Percentiles rank a stretch among this genome's conserved stretches.
phyloP scores from a whole-genome alignment of 2,888 invertebrate species.

The Gastracanthus pulcherrimus region DNA sequence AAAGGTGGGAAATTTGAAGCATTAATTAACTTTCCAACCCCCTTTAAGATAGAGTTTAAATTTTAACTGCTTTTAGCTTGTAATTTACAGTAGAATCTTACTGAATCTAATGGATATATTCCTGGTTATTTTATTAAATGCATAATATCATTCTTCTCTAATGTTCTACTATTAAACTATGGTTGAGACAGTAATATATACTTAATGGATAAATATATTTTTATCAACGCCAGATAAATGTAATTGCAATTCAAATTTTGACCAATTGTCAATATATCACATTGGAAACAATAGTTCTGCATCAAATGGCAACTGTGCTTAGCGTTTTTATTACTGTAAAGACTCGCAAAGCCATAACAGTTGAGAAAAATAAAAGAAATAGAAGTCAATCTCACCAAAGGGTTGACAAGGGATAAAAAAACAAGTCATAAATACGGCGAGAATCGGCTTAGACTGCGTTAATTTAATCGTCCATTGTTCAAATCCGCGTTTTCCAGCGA shows the following conservation, averaged over 20 bases:
- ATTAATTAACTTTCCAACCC: too few species aligned
- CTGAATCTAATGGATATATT: too few species aligned
- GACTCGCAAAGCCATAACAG: constrained; percentile 8
- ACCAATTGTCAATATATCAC: neutral
- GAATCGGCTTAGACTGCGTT: constrained; percentile 31
- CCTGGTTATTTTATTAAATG: too few species aligned
- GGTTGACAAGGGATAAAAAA: constrained; percentile 17
- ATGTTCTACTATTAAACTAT: too few species aligned
- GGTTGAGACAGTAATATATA: too few species aligned
- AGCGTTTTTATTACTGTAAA: constrained; percentile 34
- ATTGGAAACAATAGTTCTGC: constrained; percentile 24
- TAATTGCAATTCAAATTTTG: neutral
- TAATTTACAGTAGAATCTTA: too few species aligned
- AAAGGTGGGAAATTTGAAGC: too few species aligned
- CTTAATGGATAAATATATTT: too few species aligned
- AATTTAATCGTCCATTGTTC: constrained; percentile 56
- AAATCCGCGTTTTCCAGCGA: constrained; percentile 36
- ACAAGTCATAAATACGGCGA: constrained; percentile 2
- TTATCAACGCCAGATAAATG: neutral
- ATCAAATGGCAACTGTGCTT: constrained; percentile 14
- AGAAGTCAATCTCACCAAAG: neutral
- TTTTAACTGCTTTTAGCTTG: too few species aligned
- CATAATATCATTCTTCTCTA: too few species aligned
- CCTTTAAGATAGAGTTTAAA: too few species aligned
- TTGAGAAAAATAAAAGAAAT: neutral